These are phyloP conservation scores for Barypeithes pellucidus DNA, from an alignment of 2,888 invertebrate genomes.

Conservation along the genomic window DNA sequence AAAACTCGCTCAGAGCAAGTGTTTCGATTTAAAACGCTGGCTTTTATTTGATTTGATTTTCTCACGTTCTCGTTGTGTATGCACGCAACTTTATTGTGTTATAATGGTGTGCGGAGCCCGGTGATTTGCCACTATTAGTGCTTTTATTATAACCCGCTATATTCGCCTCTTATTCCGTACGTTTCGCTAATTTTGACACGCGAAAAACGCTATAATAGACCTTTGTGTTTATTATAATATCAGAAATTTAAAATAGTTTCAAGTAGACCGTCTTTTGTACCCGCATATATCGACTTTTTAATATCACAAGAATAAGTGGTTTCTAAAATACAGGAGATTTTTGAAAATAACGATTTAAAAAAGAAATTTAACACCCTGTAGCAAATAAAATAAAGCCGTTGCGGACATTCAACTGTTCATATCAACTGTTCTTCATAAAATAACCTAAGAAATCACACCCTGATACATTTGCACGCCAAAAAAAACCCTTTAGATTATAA, in stretches of 20 bases:
- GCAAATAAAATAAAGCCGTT: too few species aligned
- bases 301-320: too few species aligned
- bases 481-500: too few species aligned
- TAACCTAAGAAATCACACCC: too few species aligned
- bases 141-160: slow-evolving; percentile 32
- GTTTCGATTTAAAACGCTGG: slow-evolving; percentile 54
- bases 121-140: slow-evolving; percentile 41
- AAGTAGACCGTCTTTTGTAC: too few species aligned
- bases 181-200: slow-evolving; percentile 36
- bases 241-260: neutral
- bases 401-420: too few species aligned
- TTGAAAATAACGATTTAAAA: too few species aligned
- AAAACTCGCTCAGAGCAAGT: slow-evolving; percentile 4
- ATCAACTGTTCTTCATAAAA: too few species aligned
- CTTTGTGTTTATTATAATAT: slow-evolving; percentile 24
- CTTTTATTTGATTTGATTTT: slow-evolving; percentile 63
- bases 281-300: too few species aligned
- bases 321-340: too few species aligned
- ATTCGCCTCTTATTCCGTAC: slow-evolving; percentile 22
- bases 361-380: too few species aligned
- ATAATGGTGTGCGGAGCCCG: slow-evolving; percentile 35
- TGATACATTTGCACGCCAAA: too few species aligned
- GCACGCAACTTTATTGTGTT: slow-evolving; percentile 56
- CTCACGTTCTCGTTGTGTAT: slow-evolving; percentile 67
- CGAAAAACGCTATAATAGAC: slow-evolving; percentile 29